Conservation (phyloP, 2,888 invertebrate species). For the Caradrina kadenii region DNA sequence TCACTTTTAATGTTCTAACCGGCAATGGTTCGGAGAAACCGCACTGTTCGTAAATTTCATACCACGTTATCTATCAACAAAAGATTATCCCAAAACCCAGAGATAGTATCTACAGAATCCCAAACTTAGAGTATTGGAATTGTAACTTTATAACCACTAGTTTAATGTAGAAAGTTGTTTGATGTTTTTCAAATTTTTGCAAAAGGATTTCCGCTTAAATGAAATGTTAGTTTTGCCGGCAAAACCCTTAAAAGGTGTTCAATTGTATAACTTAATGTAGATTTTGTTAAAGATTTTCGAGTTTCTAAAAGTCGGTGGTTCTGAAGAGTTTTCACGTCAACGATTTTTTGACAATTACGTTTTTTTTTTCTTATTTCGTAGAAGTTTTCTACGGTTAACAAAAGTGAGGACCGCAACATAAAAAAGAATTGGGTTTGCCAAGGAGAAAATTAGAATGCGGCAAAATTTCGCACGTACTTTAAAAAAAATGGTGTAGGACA, state of each 20-base stretch:
- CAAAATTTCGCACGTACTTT: conserved; percentile 2
- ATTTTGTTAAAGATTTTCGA: conserved; percentile 65
- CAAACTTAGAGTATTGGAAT: conserved; percentile 55
- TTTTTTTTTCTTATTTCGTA: conserved; percentile 31
- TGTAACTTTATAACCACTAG: conserved; percentile 41
- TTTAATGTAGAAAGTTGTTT: conserved; percentile 49
- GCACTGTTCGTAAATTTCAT: conserved; percentile 62
- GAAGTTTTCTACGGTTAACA: conserved; percentile 26
- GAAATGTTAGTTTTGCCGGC: conserved; percentile 75
- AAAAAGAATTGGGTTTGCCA: conserved; percentile 22
- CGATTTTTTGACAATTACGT: conserved; percentile 66
- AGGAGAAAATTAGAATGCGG: conserved; percentile 10
- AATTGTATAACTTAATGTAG: conserved; percentile 81
- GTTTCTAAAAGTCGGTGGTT: conserved; percentile 67
- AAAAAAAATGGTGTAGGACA: not conserved
- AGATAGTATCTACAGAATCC: conserved; percentile 57
- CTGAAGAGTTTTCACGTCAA: conserved; percentile 82
- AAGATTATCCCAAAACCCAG: conserved; percentile 84
- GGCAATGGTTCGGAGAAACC: conserved; percentile 77
- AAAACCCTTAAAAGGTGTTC: conserved; percentile 85
- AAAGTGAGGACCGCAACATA: not conserved
- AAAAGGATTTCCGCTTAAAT: conserved; percentile 78
- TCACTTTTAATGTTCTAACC: conserved; percentile 74
- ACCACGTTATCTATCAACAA: conserved; percentile 86
- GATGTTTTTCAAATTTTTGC: conserved; percentile 18